Conservation (phyloP, 2,113 vertebrate genomes). For the Ondatra zibethicus region DNA sequence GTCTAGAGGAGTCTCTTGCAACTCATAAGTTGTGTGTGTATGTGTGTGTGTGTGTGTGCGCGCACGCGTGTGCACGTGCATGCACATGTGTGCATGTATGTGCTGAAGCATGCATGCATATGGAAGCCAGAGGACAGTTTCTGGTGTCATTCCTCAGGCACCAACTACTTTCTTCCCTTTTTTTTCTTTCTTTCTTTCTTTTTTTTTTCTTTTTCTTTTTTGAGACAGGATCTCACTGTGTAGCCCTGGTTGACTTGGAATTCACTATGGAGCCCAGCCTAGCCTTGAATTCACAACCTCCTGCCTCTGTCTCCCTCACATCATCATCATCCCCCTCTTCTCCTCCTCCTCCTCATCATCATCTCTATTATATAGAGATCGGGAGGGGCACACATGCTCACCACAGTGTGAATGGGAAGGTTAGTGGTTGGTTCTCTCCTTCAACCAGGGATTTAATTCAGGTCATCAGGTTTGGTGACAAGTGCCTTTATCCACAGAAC, state of each 20-base stretch:
- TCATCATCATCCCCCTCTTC: no score
- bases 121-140: not conserved
- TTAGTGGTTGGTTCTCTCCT: not conserved
- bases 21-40: not conserved
- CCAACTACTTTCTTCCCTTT: not conserved
- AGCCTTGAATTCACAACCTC: not conserved
- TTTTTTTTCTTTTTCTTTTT: not conserved
- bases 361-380: no score
- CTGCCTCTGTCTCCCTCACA: not conserved
- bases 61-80: not conserved
- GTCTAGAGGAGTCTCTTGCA: not conserved
- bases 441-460: not conserved
- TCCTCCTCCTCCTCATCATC: no score
- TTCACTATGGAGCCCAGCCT: not conserved
- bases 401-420: no score
- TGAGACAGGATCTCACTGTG: not conserved
- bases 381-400: not conserved
- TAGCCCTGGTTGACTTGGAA: not conserved
- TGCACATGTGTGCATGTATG: not conserved
- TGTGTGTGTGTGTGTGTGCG: not conserved
- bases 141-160: not conserved
- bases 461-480: not conserved
- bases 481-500: not conserved
- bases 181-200: no score
- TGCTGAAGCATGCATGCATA: not conserved